Percentiles rank a stretch among this genome's conserved stretches.
These are phyloP conservation scores for Drosophila santomea DNA, from an alignment of 1,140 invertebrate genomes.

Conservation along the genomic window DNA sequence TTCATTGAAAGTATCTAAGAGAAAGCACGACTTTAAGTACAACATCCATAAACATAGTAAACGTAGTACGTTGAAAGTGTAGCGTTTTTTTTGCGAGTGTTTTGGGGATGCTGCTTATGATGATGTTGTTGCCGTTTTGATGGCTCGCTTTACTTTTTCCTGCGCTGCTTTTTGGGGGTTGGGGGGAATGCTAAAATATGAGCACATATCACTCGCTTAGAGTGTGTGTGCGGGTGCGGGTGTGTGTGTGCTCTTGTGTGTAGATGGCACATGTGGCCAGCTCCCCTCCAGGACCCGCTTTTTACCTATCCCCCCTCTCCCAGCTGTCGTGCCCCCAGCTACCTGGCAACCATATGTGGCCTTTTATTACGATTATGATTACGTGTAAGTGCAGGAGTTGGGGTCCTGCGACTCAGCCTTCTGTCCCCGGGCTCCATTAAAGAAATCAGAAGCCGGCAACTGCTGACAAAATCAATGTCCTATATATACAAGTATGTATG, in stretches of 20 bases:
- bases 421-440: conserved; percentile 44
- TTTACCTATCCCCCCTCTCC: conserved; percentile 15
- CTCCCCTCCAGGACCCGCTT: conserved; percentile 3
- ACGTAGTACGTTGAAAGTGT: no score
- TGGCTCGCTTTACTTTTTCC: conserved; percentile 16
- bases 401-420: conserved; percentile 8
- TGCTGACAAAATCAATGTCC: conserved; percentile 52
- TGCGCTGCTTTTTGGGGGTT: not conserved
- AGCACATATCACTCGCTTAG: conserved; percentile 57
- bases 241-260: conserved; percentile 16
- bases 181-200: conserved; percentile 60
- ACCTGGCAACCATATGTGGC: conserved; percentile 68
- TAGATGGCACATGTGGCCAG: conserved; percentile 47
- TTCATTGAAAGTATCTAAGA: not conserved
- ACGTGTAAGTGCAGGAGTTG: conserved; percentile 68
- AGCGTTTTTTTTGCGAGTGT: not conserved
- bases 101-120: conserved; percentile 37
- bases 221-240: conserved; percentile 11
- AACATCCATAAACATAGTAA: no score
- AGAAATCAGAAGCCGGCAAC: conserved; percentile 51
- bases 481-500: not conserved
- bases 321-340: conserved; percentile 10
- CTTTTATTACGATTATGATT: conserved; percentile 79
- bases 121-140: conserved; percentile 42
- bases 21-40: no score